These are phyloP conservation scores for Dyspetes luteomarginatus DNA, from an alignment of 2,888 invertebrate species.

Conservation along the genomic window DNA sequence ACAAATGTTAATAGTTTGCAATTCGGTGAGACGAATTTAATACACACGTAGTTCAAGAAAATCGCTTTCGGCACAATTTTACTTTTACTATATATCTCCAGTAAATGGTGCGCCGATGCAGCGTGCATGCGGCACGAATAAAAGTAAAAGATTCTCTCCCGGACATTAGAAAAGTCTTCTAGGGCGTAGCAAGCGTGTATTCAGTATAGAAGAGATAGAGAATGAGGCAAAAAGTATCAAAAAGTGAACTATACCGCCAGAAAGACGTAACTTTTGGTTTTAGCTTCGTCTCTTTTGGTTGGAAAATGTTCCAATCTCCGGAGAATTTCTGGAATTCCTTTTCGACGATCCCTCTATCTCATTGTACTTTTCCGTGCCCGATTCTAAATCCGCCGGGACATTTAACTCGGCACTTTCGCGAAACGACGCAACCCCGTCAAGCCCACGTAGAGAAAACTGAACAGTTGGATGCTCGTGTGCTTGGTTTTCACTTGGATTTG, in stretches of 20 bases:
- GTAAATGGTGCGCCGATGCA: background rate
- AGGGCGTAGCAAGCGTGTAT: slow-evolving; percentile 32
- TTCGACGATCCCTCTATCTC: slow-evolving; percentile 35
- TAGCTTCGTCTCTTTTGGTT: slow-evolving; percentile 65
- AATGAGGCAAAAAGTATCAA: slow-evolving; percentile 54
- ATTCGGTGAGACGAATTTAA: slow-evolving; percentile 43
- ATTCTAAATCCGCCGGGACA: slow-evolving; percentile 60
- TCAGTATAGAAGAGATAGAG: slow-evolving; percentile 34
- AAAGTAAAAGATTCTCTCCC: slow-evolving; percentile 56
- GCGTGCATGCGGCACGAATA: slow-evolving; percentile 30
- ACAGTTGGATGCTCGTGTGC: too few relatives aligned
- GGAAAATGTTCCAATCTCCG: slow-evolving; percentile 75
- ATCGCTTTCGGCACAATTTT: slow-evolving; percentile 49
- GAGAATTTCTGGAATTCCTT: slow-evolving; percentile 78
- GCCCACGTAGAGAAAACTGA: background rate
- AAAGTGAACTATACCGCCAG: slow-evolving; percentile 29
- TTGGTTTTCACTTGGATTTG: slow-evolving; percentile 3
- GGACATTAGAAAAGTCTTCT: slow-evolving; percentile 65
- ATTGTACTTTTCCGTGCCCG: slow-evolving; percentile 15
- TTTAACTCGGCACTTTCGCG: slow-evolving; percentile 58
- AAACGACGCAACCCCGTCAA: slow-evolving; percentile 30
- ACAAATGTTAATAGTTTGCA: slow-evolving; percentile 58
- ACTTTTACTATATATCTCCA: slow-evolving; percentile 36
- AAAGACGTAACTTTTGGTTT: slow-evolving; percentile 63
- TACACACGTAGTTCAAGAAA: slow-evolving; percentile 34